Base-by-base conservation (phyloP, 2,113 vertebrate species). In the Diglossa brunneiventris region DNA sequence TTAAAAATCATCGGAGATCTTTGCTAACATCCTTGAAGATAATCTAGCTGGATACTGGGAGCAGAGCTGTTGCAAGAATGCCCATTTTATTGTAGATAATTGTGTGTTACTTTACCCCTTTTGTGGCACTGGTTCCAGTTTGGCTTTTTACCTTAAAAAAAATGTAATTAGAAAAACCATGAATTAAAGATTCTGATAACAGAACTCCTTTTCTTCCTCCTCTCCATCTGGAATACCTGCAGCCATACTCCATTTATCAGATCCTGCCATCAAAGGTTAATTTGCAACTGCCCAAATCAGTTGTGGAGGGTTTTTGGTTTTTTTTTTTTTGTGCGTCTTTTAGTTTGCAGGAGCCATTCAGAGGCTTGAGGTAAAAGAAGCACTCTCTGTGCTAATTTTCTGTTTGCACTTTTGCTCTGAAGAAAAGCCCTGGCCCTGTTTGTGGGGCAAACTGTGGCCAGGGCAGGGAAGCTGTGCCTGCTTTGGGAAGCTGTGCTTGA, bases 401-500 rank as follows among this genome's bases (percentile, higher is more conserved):
- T 93, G 64, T 88, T 95, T 92, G 84, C 24, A 42, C 75, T 92
- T 88, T 93, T 95, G 61, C 61, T 88, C 82, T 61, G 49, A 63
- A 73, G 77, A 69, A 49, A 66, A 78, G 41, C 14, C 46, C 33
- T 24, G 41, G 53, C 35, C 74, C 50, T 75, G 47, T 90, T 85
- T 76, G 28, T 70, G 63, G 56, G 66, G 70, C 82, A 31, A 92
- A 67, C 77, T 42, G 42, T 46, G 47, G 42, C 68, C 4, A 0
- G 69, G 53, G 28, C 33, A 35, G 96, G 58, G 85, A 44, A 94
- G 70, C 4, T 15, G 53, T 68, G 21, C 46, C 79, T 82, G 84
- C 87, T 94, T 95, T 95, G 66, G 92, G 91, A 96, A 94, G 80
- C 85, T 88, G 95, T 55, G 61, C 64, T 73, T 97, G 93, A 96